Evolutionary conservation across 2,888 invertebrate genomes (phyloP), one percentile per base, ranked within the genome.

Genomic region (Platycheirus rosarum): DNA sequence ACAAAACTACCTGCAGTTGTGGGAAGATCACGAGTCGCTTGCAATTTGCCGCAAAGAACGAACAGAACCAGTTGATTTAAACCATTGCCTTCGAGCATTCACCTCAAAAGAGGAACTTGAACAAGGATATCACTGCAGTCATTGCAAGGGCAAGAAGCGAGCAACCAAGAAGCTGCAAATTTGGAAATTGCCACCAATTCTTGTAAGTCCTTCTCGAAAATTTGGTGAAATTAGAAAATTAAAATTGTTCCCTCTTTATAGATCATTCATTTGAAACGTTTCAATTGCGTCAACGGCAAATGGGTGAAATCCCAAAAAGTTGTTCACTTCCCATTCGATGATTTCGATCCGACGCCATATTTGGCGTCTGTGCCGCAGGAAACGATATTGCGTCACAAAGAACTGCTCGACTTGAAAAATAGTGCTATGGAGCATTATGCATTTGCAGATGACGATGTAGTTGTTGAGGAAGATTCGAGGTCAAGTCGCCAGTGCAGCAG

Each of bases 251-350:
- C 6, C 26, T 6, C 8, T 32, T 32, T 87, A 0, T 90, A 97
- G 97, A 96, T 98, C 87, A 93, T 98, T 63, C 97, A 98, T 89
- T 91, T 98, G 85, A 98, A 98, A 89, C 93, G 98, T 1, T 98
- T 98, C 91, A 97, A 97, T 89, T 96, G 93, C 89, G 94, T 97
- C 65, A 96, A 96, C 91, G 95, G 94, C 88, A 95, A 97, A 87
- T 98, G 97, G 97, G 96, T 97, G 20, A 98, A 98, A 89, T 97
- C 97, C 0, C 97, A 97, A 88, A 97, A 97, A 89, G 96, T 96
- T 20, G 97, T 97, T 0, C 95, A 96, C 88, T 97, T 97, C 89
- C 97, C 97, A 0, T 94, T 95, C 88, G 93, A 94, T 85, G 93
- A 96, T 87, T 97, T 97, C 89, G 96, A 97, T 88, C 97, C 97